Conservation (phyloP, 2,113 vertebrate species). For the Gymnorhina tibicen region DNA sequence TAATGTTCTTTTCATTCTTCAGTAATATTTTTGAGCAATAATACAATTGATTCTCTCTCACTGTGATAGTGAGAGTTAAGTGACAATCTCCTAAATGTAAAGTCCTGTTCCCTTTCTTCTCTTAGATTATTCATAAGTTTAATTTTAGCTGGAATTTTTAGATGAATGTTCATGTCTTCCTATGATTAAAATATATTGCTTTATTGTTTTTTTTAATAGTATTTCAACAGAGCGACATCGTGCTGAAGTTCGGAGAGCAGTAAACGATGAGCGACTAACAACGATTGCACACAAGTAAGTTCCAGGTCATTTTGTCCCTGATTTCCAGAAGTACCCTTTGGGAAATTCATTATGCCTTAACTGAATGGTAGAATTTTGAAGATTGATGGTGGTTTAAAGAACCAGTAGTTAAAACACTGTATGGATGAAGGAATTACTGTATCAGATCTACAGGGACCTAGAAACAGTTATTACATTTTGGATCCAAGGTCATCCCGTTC, state of each 20-base stretch:
- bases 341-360: neutral
- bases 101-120: neutral
- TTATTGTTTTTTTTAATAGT: constrained; percentile 64
- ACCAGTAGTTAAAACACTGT: neutral
- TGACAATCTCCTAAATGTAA: neutral
- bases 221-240: constrained; percentile 98
- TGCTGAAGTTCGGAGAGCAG: constrained; percentile 95
- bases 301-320: constrained; percentile 17
- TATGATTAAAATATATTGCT: neutral
- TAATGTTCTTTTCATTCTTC: neutral
- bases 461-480: neutral
- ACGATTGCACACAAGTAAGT: constrained; percentile 98
- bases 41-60: neutral
- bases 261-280: constrained; percentile 96
- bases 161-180: neutral
- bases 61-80: neutral
- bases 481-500: neutral
- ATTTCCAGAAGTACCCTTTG: neutral
- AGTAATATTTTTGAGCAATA: neutral
- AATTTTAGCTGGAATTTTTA: neutral
- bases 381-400: neutral
- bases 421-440: neutral
- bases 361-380: neutral
- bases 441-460: neutral
- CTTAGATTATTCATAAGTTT: neutral